Base-by-base conservation (phyloP, 2,888 invertebrate species). In the Pollenia angustigena region DNA sequence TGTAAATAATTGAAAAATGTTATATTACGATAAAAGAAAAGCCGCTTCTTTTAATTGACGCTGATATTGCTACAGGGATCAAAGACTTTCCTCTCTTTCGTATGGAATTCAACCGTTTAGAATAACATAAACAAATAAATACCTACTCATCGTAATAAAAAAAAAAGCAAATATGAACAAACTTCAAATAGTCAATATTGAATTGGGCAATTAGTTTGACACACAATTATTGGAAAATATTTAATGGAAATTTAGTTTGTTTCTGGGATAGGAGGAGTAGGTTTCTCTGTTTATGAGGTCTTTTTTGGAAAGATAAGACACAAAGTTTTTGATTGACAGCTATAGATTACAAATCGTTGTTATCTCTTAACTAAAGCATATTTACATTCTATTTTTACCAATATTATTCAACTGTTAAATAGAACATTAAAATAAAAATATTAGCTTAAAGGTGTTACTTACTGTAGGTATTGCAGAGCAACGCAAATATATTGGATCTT, bases 391-490 rank as follows among this genome's bases (percentile, higher is more conserved):
- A 62, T 62, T 16, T 62, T 16, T 9, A 2, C 40, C 10, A 64
- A 64, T 11, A 23, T 76, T 44, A n/a, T 4, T 50, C n/a, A 72
- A 18, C 9, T 48, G 18, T 32, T 66, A 1, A 66, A 74, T 69
- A 80, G 32, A 72, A 58, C 1, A 50, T 46, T 68, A 18, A 52
- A 46, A 40, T 3, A 54, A 40, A 16, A 66, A 44, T 56, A 52
- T 42, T 52, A 56, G 44, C 46, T 12, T 44, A 72, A 74, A 66
- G 54, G 64, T 81, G 16, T 64, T 89, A 95, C 96, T 96, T 95
- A 98, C 98, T 97, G 93, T 98, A 99, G 44, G 96, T 97, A 93
- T 97, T 96, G 74, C 97, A 96, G n/a, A 99, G 95, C 12, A 98
- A 94, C 90, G 97, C 96, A 93, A 97, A 98, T 76, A 98, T 96